Conservation (phyloP, 2,888 invertebrate genomes). For the Tryphoninae sp. region DNA sequence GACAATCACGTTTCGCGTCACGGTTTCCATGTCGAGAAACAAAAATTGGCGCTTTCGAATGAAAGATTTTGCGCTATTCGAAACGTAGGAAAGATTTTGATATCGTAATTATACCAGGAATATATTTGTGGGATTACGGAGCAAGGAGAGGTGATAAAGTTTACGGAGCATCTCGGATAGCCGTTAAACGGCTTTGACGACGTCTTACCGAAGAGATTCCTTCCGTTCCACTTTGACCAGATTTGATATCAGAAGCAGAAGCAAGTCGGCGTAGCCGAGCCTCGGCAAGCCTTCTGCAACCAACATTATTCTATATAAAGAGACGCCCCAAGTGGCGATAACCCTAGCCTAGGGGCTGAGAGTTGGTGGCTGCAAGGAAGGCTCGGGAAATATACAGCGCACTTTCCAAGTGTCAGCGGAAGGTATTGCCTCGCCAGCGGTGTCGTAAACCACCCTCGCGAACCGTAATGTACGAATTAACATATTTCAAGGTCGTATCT, state of each 20-base stretch:
- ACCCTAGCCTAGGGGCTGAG: constrained; percentile 7
- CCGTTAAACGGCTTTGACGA: constrained; percentile 32
- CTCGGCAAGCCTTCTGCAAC: constrained; percentile 16
- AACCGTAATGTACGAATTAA: neutral
- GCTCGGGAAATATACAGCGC: constrained; percentile 2
- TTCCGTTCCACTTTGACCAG: constrained; percentile 12
- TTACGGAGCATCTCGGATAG: constrained; percentile 14
- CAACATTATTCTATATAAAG: constrained; percentile 31
- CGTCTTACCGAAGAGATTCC: constrained; percentile 4
- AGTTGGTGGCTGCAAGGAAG: neutral
- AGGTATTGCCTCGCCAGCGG: too few species aligned
- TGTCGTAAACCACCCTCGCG: too few species aligned
- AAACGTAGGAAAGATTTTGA: too few species aligned
- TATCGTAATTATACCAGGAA: too few species aligned
- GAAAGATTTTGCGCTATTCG: too few species aligned
- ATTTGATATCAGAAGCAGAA: constrained; percentile 32
- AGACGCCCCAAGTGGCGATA: constrained; percentile 28
- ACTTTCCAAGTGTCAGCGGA: neutral
- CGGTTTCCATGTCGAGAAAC: too few species aligned
- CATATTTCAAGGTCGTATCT: too few species aligned
- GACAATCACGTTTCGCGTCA: too few species aligned
- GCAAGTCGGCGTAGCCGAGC: constrained; percentile 10
- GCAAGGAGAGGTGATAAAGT: neutral
- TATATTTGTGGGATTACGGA: too few species aligned
- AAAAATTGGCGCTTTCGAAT: too few species aligned